Evolutionary conservation across 2,113 vertebrate genomes (phyloP), one percentile per base, ranked within the genome.

Genomic region (Urocolius indicus): DNA sequence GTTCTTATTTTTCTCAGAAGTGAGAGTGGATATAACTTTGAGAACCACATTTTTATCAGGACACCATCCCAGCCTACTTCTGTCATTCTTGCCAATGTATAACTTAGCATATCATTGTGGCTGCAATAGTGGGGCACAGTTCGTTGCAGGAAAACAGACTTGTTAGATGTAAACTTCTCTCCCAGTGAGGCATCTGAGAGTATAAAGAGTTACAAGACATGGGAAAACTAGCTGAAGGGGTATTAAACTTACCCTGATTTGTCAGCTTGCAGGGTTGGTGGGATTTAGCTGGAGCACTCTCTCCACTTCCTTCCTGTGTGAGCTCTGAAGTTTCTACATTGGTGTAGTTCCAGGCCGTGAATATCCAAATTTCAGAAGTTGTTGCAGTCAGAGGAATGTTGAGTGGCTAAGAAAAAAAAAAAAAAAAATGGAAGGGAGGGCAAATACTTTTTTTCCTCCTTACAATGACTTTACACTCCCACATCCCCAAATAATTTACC

Each of bases 361-460:
- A 38, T 5, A 78, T 22, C 8, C 24, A 58, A 29, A 74, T 88
- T 92, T 76, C 13, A 62, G 23, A 72, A 75, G 27, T 15, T n/a
- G 10, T 22, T 89, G 4, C 38, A 48, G 27, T 57, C 26, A 38
- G 16, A 17, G 30, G 27, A 10, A 22, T 61, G 10, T 16, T 84
- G 19, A 71, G 13, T 54, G 24, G 7, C 23, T 81, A 5, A 21
- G 20, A 61, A 65, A 27, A 3, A 3, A 45, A 63, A 22, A 17
- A 66, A 69, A 23, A 3, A n/a, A n/a, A n/a, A n/a, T n/a, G n/a
- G n/a, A n/a, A n/a, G n/a, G n/a, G n/a, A 3, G n/a, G 63, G 14
- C 7, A 26, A 67, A 29, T 18, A 20, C 16, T 3, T 21, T 38
- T 27, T 41, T 19, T 4, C 12, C 2, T 0, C 2, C 1, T 72